Conservation (phyloP, 1,140 invertebrate species). For the Drosophila paulistorum region DNA sequence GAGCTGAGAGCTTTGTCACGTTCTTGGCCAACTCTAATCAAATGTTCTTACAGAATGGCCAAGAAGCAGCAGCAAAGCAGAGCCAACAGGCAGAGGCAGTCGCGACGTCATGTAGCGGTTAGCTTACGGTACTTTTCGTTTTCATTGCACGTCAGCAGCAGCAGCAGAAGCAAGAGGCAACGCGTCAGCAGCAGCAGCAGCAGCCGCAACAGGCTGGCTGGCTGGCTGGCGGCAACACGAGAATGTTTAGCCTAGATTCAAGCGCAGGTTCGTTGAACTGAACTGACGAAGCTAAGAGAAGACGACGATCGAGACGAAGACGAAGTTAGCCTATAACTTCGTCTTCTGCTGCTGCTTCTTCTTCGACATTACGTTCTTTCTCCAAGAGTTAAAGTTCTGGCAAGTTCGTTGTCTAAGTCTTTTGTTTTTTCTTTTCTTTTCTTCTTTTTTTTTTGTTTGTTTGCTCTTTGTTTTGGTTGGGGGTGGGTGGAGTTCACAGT, state of each 20-base stretch:
- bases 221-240: slow-evolving; percentile 51
- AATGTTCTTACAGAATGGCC: slow-evolving; percentile 49
- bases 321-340: slow-evolving; percentile 18
- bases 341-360: slow-evolving; percentile 14
- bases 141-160: slow-evolving; percentile 82
- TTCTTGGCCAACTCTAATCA: slow-evolving; percentile 27
- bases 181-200: slow-evolving; percentile 29
- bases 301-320: slow-evolving; percentile 9
- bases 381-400: slow-evolving; percentile 36
- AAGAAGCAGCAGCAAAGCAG: not conserved
- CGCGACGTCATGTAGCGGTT: slow-evolving; percentile 71
- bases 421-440: slow-evolving; percentile 58
- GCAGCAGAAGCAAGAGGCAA: slow-evolving; percentile 8
- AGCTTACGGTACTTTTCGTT: slow-evolving; percentile 83
- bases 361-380: slow-evolving; percentile 38
- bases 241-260: slow-evolving; percentile 83
- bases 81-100: not conserved
- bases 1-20: slow-evolving; percentile 18
- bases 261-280: slow-evolving; percentile 83
- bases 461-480: not conserved
- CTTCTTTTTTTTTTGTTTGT: slow-evolving; percentile 4
- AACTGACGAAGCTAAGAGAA: slow-evolving; percentile 52
- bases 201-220: slow-evolving; percentile 17
- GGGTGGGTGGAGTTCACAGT: not conserved
- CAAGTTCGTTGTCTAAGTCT: slow-evolving; percentile 72